Conservation (phyloP, 2,113 vertebrate genomes). For the Lota lota region DNA sequence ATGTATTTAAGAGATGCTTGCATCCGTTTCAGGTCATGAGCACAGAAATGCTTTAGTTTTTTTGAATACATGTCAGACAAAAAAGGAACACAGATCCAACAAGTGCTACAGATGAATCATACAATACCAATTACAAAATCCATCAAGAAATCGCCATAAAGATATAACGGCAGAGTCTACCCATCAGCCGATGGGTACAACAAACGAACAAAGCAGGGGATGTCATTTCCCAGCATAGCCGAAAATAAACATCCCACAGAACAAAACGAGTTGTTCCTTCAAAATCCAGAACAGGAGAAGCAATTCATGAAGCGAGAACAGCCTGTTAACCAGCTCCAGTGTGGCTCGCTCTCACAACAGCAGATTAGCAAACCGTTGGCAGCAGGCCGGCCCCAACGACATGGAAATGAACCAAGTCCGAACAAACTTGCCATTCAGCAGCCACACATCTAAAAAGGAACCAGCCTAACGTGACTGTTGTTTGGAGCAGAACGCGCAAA, state of each 20-base stretch:
- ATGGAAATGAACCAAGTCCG: slow-evolving; percentile 62
- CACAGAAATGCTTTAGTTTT: too few species aligned
- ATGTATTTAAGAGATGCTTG: too few species aligned
- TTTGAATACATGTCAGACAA: too few species aligned
- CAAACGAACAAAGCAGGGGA: background rate
- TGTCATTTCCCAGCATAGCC: slow-evolving; percentile 12
- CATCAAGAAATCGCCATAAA: too few species aligned
- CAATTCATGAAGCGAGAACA: slow-evolving; percentile 46
- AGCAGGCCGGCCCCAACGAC: slow-evolving; percentile 40
- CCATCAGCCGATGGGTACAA: too few species aligned
- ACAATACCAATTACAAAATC: too few species aligned
- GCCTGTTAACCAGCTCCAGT: slow-evolving; percentile 45
- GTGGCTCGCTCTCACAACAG: slow-evolving; percentile 37
- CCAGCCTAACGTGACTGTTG: slow-evolving; percentile 7
- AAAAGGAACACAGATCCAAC: too few species aligned
- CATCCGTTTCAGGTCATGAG: too few species aligned
- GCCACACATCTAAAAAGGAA: slow-evolving; percentile 29
- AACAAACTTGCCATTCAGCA: slow-evolving; percentile 66
- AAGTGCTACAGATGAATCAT: too few species aligned
- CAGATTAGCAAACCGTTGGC: slow-evolving; percentile 53
- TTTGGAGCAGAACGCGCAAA: too few species aligned
- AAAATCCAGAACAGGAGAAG: slow-evolving; percentile 22
- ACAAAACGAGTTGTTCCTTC: too few species aligned
- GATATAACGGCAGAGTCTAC: too few species aligned
- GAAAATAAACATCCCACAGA: background rate